Percentiles rank a stretch among this genome's conserved stretches.
phyloP scores from a whole-genome alignment of 1,140 invertebrate genomes.

The Hylaeus volcanicus region DNA sequence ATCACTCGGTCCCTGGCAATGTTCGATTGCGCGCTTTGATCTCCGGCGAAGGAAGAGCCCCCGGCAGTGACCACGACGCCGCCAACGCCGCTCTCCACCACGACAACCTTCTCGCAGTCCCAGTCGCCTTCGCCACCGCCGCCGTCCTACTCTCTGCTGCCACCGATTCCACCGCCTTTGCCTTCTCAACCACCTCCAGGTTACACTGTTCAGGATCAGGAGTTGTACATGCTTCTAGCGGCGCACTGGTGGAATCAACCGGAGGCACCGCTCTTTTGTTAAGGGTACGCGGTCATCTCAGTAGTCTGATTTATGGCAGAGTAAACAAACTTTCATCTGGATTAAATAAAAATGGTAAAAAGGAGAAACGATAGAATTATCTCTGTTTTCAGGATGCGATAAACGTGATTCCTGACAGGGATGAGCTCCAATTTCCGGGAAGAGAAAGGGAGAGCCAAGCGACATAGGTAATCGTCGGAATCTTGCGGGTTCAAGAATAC shows the following conservation, averaged over 20 bases:
- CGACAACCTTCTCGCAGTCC: slow-evolving; percentile 68
- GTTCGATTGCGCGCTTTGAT: slow-evolving; percentile 90
- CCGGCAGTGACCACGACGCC: slow-evolving; percentile 62
- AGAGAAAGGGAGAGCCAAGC: not conserved
- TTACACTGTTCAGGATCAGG: slow-evolving; percentile 67
- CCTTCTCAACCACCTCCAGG: slow-evolving; percentile 65
- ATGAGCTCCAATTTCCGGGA: not conserved
- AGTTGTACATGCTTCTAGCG: slow-evolving; percentile 63
- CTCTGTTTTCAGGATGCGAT: not conserved
- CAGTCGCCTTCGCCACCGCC: slow-evolving; percentile 67
- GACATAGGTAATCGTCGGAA: not conserved
- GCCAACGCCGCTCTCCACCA: slow-evolving; percentile 61
- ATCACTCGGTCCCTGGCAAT: slow-evolving; percentile 91
- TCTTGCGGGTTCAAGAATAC: slow-evolving; percentile 14
- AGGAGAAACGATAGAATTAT: not conserved
- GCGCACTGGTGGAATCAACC: slow-evolving; percentile 71
- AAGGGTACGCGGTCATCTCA: slow-evolving; percentile 15
- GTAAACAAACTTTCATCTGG: too few relatives aligned
- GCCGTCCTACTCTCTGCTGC: slow-evolving; percentile 68
- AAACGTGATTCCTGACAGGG: not conserved
- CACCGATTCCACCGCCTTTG: slow-evolving; percentile 64
- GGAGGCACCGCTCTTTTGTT: slow-evolving; percentile 68
- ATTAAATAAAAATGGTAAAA: too few relatives aligned
- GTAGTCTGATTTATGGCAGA: too few relatives aligned
- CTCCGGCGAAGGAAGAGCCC: slow-evolving; percentile 74